Conservation (phyloP, 2,888 invertebrate genomes). For the Agrenia bidenticulata region DNA sequence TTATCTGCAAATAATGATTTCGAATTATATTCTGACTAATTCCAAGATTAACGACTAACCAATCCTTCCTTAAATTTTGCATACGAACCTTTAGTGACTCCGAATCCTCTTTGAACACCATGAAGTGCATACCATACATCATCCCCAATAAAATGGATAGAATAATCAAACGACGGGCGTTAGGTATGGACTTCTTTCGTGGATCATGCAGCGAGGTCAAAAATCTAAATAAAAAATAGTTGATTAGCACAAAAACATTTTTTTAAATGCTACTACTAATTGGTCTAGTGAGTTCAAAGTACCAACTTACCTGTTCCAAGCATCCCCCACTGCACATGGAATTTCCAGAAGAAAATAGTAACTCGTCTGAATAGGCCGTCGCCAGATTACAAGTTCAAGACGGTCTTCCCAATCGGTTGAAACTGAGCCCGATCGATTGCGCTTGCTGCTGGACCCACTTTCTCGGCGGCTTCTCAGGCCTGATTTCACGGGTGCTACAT, state of each 20-base stretch:
- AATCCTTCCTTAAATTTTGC: background rate
- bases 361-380: conserved; percentile 73
- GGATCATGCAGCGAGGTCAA: conserved; percentile 55
- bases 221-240: conserved; percentile 52
- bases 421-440: conserved; percentile 23
- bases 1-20: conserved; percentile 54
- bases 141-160: conserved; percentile 55
- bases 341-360: conserved; percentile 78
- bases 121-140: conserved; percentile 55
- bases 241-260: background rate
- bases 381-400: conserved; percentile 74
- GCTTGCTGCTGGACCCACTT: conserved; percentile 15
- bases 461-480: conserved; percentile 35
- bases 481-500: conserved; percentile 35
- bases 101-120: conserved; percentile 48
- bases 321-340: conserved; percentile 54
- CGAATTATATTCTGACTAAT: background rate
- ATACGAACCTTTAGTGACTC: conserved; percentile 43
- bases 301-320: conserved; percentile 45
- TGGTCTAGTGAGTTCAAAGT: background rate
- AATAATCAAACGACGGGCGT: conserved; percentile 52
- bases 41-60: background rate
- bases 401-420: conserved; percentile 60
- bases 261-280: background rate
- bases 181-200: conserved; percentile 52